Conservation (phyloP, 2,113 vertebrate species). For the Triplophysa siluroides region DNA sequence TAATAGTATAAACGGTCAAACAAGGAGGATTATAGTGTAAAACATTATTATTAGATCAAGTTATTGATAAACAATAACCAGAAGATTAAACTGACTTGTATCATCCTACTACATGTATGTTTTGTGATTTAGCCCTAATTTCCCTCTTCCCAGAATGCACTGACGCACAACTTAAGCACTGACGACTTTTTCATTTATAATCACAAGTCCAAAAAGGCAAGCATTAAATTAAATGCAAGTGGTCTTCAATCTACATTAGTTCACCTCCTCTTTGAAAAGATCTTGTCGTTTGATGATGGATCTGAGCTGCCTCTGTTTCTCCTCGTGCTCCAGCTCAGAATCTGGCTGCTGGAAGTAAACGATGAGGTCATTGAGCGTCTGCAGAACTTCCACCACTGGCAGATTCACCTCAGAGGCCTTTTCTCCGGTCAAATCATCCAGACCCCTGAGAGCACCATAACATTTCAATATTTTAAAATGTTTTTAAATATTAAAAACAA, state of each 20-base stretch:
- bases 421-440: conserved; percentile 74
- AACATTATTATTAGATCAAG: not conserved
- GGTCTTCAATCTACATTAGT: not conserved
- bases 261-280: conserved; percentile 96
- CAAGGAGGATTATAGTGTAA: not conserved
- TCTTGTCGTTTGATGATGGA: conserved; percentile 97
- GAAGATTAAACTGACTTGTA: too few relatives aligned
- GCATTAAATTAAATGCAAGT: not conserved
- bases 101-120: too few relatives aligned
- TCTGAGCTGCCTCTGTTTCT: conserved; percentile 91
- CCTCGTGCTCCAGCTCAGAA: conserved; percentile 88
- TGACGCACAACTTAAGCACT: too few relatives aligned
- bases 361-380: conserved; percentile 93
- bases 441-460: conserved; percentile 58
- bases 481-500: conserved; percentile 1
- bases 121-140: too few relatives aligned
- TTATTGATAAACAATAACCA: not conserved
- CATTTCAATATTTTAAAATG: not conserved
- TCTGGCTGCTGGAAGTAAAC: conserved; percentile 92
- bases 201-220: not conserved
- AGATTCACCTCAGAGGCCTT: conserved; percentile 77
- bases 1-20: not conserved
- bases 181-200: not conserved
- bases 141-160: too few relatives aligned
- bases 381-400: conserved; percentile 87